A percentile compares a stretch with the other conserved stretches of the same genome.
phyloP scores from a whole-genome alignment of 2,113 vertebrate genomes.

The Oophaga pumilio region DNA sequence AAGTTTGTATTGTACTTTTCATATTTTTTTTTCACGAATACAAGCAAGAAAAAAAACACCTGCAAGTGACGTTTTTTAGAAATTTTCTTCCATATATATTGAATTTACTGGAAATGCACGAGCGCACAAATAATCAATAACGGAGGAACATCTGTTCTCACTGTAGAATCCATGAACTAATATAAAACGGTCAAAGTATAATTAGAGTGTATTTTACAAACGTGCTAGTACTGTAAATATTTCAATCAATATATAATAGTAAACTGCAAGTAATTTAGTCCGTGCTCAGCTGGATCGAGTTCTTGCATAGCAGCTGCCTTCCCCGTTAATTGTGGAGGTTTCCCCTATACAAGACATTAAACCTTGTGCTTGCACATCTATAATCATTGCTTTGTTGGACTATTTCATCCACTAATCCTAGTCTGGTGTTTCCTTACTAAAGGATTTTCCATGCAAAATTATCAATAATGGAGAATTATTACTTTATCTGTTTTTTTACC shows the following conservation, averaged over 20 bases:
- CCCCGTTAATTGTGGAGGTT: not conserved
- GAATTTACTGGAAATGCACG: not conserved
- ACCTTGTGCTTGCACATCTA: not conserved
- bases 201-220: conserved; percentile 3
- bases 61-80: not conserved
- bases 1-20: conserved; percentile 4
- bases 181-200: conserved; percentile 18
- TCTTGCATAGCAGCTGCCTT: not conserved
- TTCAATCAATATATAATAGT: not conserved
- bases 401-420: not conserved
- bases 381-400: not conserved
- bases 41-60: not conserved
- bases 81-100: conserved; percentile 6
- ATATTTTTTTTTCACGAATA: conserved; percentile 7
- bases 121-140: conserved; percentile 15
- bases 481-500: not conserved
- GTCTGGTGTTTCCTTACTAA: not conserved
- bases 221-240: not conserved
- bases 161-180: not conserved
- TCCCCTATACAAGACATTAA: not conserved
- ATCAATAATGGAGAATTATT: not conserved
- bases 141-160: conserved; percentile 14
- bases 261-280: not conserved
- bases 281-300: not conserved
- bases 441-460: not conserved